Evolutionary conservation across 2,888 invertebrate genomes (phyloP).

Genomic region (Plagodis pulveraria): DNA sequence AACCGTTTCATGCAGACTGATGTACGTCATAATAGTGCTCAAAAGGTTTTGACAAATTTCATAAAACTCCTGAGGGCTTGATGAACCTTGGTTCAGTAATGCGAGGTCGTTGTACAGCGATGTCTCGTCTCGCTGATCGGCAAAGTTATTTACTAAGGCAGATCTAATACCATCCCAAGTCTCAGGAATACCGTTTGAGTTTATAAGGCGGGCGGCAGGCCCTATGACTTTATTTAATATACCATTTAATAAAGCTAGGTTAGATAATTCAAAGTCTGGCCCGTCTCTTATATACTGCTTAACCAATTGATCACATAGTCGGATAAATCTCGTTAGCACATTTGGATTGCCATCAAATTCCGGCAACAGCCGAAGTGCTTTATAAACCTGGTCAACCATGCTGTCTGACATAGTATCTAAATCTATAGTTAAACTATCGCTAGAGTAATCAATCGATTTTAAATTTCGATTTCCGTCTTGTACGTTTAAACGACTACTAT

Average conservation of each 20-base stretch:
- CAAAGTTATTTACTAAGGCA: slow-evolving; percentile 39
- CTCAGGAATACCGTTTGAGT: slow-evolving; percentile 38
- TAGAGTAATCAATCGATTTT: too few species aligned
- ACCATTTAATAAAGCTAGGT: slow-evolving; percentile 29
- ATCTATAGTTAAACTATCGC: too few species aligned
- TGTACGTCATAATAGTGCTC: slow-evolving; percentile 40
- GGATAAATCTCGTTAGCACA: too few species aligned
- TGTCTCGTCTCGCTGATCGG: slow-evolving; percentile 40
- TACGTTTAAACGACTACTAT: too few species aligned
- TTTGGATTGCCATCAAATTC: too few species aligned
- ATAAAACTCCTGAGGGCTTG: slow-evolving; percentile 39
- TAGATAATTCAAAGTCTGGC: slow-evolving; percentile 15
- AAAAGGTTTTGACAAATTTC: slow-evolving; percentile 37
- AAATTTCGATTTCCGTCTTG: neutral
- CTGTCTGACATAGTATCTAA: too few species aligned
- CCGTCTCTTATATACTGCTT: too few species aligned
- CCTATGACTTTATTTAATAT: slow-evolving; percentile 37
- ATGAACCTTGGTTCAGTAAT: slow-evolving; percentile 30
- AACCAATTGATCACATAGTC: too few species aligned
- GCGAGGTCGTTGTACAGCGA: slow-evolving; percentile 36
- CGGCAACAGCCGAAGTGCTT: too few species aligned
- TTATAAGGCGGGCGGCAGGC: slow-evolving; percentile 37
- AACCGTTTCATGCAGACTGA: slow-evolving; percentile 34
- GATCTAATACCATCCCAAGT: slow-evolving; percentile 35
- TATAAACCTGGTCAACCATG: too few species aligned